Evolutionary conservation across 2,888 invertebrate genomes (phyloP).

Genomic region (Sericinus montela): DNA sequence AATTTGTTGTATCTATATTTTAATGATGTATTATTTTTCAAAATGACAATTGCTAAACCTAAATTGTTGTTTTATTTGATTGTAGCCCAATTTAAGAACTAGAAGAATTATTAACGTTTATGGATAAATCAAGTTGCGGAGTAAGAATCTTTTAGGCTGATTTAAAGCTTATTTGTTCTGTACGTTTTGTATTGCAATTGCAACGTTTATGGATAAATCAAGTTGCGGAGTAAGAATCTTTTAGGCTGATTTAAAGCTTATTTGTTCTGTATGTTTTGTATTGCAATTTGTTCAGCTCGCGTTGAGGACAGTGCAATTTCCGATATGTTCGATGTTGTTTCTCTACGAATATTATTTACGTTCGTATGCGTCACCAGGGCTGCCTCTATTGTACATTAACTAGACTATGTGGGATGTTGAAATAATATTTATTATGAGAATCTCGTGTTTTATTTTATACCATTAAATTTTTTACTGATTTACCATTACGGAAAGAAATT

Average conservation of each 20-base stretch:
- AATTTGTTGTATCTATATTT: conserved; percentile 1
- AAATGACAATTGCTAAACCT: neutral
- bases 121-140: conserved; percentile 42
- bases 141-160: conserved; percentile 31
- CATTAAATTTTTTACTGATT: no score
- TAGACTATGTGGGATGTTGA: conserved; percentile 57
- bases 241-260: neutral
- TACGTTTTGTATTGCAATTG: no score
- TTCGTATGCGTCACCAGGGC: conserved; percentile 41
- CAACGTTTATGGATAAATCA: conserved; percentile 29
- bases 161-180: neutral
- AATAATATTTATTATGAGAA: conserved; percentile 75
- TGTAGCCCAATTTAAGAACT: conserved; percentile 31
- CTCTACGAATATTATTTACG: conserved; percentile 76
- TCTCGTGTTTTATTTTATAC: conserved; percentile 28
- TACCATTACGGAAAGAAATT: no score
- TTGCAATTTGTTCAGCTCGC: neutral
- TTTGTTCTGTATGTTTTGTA: conserved; percentile 1
- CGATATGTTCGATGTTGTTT: conserved; percentile 26
- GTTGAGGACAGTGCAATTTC: neutral
- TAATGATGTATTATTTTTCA: neutral
- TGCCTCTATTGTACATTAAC: conserved; percentile 47
- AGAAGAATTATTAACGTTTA: conserved; percentile 9
- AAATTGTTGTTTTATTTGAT: conserved; percentile 16
- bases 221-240: conserved; percentile 45